Percentiles rank a stretch among this genome's conserved stretches.
These are phyloP conservation scores for Onthophagus sagittarius DNA, from an alignment of 2,888 invertebrate species.

Conservation along the genomic window DNA sequence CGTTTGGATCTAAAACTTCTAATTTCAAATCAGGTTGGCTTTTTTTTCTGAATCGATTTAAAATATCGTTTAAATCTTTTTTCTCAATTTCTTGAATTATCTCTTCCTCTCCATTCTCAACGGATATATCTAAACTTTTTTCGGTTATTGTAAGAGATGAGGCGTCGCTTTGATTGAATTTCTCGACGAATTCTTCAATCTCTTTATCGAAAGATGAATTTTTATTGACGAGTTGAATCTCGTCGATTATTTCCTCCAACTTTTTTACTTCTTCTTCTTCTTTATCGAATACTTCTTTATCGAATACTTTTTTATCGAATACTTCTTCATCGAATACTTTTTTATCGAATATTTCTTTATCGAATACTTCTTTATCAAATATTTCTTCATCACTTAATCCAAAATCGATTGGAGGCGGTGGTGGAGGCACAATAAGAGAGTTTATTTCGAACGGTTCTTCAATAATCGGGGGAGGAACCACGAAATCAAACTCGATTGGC, in stretches of 20 bases:
- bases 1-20: neutral
- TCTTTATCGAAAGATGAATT: neutral
- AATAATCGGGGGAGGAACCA: neutral
- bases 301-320: neutral
- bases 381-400: neutral
- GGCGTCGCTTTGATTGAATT: neutral
- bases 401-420: neutral
- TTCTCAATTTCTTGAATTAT: neutral
- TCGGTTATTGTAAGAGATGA: neutral
- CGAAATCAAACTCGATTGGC: neutral
- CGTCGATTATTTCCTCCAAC: neutral
- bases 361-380: neutral
- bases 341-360: too few species aligned
- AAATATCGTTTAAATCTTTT: neutral
- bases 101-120: neutral
- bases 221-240: neutral
- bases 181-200: neutral
- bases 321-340: too few species aligned
- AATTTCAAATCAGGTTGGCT: neutral
- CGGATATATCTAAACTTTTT: neutral
- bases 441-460: neutral
- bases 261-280: neutral
- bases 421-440: neutral
- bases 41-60: slow-evolving; percentile 1
- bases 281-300: neutral